These are phyloP conservation scores for Eonycteris spelaea DNA, from an alignment of 2,113 vertebrate species.

Conservation along the genomic window DNA sequence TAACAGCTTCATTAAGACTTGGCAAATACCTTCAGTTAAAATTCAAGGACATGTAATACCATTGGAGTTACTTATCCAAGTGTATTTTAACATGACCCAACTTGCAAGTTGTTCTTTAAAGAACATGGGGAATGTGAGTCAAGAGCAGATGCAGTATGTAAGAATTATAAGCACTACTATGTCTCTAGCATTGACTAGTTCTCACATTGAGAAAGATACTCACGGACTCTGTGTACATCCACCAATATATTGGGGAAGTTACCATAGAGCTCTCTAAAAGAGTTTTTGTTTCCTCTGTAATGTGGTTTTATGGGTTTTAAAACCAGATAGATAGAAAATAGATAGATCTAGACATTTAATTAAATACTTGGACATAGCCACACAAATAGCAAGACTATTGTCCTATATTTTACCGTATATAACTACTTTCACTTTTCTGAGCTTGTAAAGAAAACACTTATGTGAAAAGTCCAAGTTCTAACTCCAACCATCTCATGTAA, in stretches of 20 bases:
- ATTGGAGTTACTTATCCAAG: constrained; percentile 12
- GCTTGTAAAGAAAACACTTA: neutral
- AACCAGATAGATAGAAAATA: neutral
- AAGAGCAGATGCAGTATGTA: neutral
- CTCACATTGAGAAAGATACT: constrained; percentile 1
- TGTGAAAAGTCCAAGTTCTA: neutral
- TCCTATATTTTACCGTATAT: neutral
- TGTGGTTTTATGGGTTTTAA: neutral
- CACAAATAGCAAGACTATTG: neutral
- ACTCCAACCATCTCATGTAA: neutral
- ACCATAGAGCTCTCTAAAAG: neutral
- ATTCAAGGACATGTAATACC: constrained; percentile 35
- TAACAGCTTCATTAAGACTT: constrained; percentile 52
- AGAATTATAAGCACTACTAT: neutral
- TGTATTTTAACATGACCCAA: constrained; percentile 30
- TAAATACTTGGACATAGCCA: neutral
- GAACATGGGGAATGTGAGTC: neutral
- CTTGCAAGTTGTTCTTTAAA: constrained; percentile 9
- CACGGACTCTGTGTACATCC: neutral
- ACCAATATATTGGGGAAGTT: neutral
- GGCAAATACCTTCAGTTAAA: constrained; percentile 41
- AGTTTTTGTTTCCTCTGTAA: neutral
- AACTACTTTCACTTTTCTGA: neutral
- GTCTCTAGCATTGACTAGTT: neutral
- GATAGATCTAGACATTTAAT: neutral